Base-by-base conservation (phyloP, 2,888 invertebrate genomes). In the Corbicula japonica region DNA sequence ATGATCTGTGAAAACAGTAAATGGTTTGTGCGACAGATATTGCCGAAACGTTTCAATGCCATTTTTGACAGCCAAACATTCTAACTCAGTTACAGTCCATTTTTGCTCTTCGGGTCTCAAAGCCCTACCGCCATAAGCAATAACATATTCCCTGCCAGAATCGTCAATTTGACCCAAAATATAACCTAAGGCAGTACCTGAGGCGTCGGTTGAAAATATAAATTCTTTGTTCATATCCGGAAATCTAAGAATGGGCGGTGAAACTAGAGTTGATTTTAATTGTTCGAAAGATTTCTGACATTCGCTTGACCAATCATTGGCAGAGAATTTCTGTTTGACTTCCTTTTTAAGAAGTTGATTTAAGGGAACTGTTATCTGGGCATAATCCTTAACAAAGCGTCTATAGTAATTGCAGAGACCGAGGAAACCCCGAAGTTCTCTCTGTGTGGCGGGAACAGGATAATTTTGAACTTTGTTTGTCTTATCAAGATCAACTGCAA, bases 131-230 rank as follows among this genome's bases (percentile, higher is more conserved):
- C 75, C 84, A 72, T 80, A 83, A 0, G 18, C 23, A 18, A 52
- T 21, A 23, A 52, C 52, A 52, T 52, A 52, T 26, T 52, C 52
- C 28, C 4, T 50, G 12, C 60, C 70, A n/a, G 71, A 12, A 0
- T 77, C 60, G 62, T 81, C 79, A 12, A 34, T 46, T 50, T 85
- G 86, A 46, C 76, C 77, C n/a, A 84, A 48, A 10, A 79, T 58
- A 34, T 72, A 78, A 12, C 81, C 81, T 5, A 85, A 48, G 3
- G 81, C 81, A 23, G 66, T 50, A 15, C 52, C 62, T 35, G 68
- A 72, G 12, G 83, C 81, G 75, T 83, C 80, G 12, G 74, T 76
- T 26, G 80, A 69, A 8, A 61, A 38, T 15, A 61, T 61, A 18
- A 61, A 61, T 23, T 34, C 26, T 61, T 61, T 61, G 34, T 38